Conservation (phyloP, 2,113 vertebrate genomes). For the Myocastor coypus region DNA sequence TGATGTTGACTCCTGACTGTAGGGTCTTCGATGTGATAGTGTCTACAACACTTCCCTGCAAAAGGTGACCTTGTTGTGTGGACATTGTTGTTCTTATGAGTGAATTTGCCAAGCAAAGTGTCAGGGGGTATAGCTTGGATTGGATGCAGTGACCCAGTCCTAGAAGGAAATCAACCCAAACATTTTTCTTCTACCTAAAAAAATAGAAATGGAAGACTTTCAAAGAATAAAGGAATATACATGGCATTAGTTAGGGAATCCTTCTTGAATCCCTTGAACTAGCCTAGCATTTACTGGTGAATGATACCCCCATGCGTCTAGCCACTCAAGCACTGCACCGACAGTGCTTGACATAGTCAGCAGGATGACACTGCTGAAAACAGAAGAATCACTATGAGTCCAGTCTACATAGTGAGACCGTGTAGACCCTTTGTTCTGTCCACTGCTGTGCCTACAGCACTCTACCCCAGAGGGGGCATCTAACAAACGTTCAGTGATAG, state of each 20-base stretch:
- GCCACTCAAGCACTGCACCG: not conserved
- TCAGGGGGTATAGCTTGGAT: not conserved
- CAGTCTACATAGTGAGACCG: too few species aligned
- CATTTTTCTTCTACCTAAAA: not conserved
- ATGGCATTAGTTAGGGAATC: not conserved
- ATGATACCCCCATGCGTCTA: not conserved
- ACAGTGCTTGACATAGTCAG: too few species aligned
- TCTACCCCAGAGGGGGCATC: not conserved
- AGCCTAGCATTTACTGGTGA: not conserved
- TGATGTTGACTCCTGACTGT: not conserved
- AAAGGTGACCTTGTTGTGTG: not conserved
- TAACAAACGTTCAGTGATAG: not conserved
- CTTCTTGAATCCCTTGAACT: not conserved
- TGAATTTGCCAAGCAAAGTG: constrained; percentile 4
- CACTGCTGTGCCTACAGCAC: not conserved
- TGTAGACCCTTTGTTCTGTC: too few species aligned
- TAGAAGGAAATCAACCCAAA: constrained; percentile 17
- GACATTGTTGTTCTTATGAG: not conserved
- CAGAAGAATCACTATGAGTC: too few species aligned
- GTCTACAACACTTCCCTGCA: not conserved
- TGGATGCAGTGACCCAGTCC: not conserved
- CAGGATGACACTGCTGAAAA: too few species aligned
- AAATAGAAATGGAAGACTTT: not conserved
- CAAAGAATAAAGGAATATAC: not conserved
- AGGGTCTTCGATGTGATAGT: not conserved